Percentiles rank a stretch among this genome's conserved stretches.
Conservation (phyloP, 2,888 invertebrate genomes). For the Anoncus sp. region DNA sequence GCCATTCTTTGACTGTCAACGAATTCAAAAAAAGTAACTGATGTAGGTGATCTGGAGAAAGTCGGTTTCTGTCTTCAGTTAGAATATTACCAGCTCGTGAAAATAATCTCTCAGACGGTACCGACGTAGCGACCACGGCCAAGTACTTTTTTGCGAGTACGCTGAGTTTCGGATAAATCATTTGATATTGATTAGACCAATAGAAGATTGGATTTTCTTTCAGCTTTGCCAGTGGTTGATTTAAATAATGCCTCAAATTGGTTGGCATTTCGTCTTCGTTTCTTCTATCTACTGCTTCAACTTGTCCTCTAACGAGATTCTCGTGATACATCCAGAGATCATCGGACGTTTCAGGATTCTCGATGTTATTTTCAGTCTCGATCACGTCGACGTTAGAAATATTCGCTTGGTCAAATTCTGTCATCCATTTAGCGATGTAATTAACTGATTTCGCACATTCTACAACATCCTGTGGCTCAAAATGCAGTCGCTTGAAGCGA, state of each 20-base stretch:
- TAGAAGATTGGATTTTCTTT: slow-evolving; percentile 12
- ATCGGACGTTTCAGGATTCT: slow-evolving; percentile 19
- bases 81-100: slow-evolving; percentile 56
- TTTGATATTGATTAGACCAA: slow-evolving; percentile 17
- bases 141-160: slow-evolving; percentile 38
- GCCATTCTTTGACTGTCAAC: slow-evolving; percentile 35
- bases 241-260: slow-evolving; percentile 53
- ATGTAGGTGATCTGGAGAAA: slow-evolving; percentile 47
- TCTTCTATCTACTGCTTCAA: slow-evolving; percentile 12
- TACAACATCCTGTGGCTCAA: slow-evolving; percentile 1
- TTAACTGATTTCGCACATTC: background rate
- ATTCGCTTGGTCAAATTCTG: background rate
- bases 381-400: background rate
- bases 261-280: slow-evolving; percentile 50
- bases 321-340: slow-evolving; percentile 54
- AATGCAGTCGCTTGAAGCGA: slow-evolving; percentile 56
- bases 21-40: slow-evolving; percentile 55
- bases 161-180: slow-evolving; percentile 16
- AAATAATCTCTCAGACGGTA: slow-evolving; percentile 54
- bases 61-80: slow-evolving; percentile 42
- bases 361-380: no score
- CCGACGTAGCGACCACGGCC: slow-evolving; percentile 42
- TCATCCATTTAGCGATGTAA: background rate
- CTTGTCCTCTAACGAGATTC: slow-evolving; percentile 44
- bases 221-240: slow-evolving; percentile 21